These are phyloP conservation scores for Leucoma salicis DNA, from an alignment of 2,888 invertebrate species.

Conservation along the genomic window DNA sequence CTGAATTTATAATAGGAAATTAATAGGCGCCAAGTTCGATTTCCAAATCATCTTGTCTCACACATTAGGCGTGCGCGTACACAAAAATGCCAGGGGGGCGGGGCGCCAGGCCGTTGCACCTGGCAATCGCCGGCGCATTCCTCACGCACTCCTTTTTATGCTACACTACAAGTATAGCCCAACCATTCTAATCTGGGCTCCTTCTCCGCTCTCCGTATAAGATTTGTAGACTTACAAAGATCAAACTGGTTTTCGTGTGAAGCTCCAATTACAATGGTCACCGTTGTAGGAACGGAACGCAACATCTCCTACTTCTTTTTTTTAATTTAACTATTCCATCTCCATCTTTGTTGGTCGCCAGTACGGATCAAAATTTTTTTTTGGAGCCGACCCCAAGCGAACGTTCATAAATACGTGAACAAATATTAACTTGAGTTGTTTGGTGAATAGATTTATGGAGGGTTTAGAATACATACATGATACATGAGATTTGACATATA, in stretches of 20 bases:
- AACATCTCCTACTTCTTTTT: constrained; percentile 59
- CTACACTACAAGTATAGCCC: constrained; percentile 64
- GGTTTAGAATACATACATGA: constrained; percentile 45
- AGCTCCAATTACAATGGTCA: constrained; percentile 44
- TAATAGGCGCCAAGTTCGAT: constrained; percentile 48
- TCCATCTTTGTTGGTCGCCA: constrained; percentile 55
- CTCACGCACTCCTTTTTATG: constrained; percentile 79
- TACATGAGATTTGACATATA: constrained; percentile 48
- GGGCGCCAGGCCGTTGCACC: constrained; percentile 77
- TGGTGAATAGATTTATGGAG: constrained; percentile 58
- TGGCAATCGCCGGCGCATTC: constrained; percentile 75
- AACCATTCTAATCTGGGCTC: constrained; percentile 55
- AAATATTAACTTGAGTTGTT: constrained; percentile 67
- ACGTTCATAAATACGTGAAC: constrained; percentile 41
- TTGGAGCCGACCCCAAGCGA: constrained; percentile 36
- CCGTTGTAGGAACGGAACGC: constrained; percentile 54
- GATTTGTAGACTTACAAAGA: constrained; percentile 45
- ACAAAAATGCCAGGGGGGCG: constrained; percentile 75
- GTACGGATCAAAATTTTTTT: constrained; percentile 52
- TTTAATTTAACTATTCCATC: constrained; percentile 61
- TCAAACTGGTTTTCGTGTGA: constrained; percentile 38
- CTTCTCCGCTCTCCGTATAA: constrained; percentile 36
- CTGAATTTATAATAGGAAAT: constrained; percentile 17
- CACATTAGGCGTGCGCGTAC: constrained; percentile 60
- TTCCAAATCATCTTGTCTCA: constrained; percentile 56